Percentiles rank a stretch among this genome's conserved stretches.
These are phyloP conservation scores for Palythoa caribaeorum DNA, from an alignment of 92 coral and sea anemone species.

Conservation along the genomic window DNA sequence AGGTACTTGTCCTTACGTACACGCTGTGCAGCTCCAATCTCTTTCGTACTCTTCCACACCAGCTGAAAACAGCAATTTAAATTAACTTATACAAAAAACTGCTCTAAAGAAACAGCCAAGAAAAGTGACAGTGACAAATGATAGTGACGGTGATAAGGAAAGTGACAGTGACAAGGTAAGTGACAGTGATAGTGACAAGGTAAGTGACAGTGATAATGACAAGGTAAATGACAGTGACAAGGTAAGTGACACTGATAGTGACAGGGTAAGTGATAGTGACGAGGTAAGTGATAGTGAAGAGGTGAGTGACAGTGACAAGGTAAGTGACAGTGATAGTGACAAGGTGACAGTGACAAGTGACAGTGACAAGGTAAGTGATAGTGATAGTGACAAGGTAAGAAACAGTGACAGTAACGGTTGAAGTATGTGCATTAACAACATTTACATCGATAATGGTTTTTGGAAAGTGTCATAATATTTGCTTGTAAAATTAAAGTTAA, in stretches of 20 bases:
- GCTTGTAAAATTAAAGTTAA: too few species aligned
- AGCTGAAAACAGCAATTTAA: neutral
- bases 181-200: neutral
- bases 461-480: too few species aligned
- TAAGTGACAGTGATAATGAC: neutral
- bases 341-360: neutral
- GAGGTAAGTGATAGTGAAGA: neutral
- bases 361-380: neutral
- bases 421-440: too few species aligned
- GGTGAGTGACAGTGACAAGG: neutral
- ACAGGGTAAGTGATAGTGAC: neutral
- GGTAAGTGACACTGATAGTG: neutral
- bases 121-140: neutral
- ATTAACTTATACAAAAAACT: too few species aligned
- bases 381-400: neutral
- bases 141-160: neutral
- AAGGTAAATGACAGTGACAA: neutral
- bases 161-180: neutral
- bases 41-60: conserved; percentile 43
- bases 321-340: neutral
- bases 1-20: conserved; percentile 23
- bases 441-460: too few species aligned
- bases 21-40: conserved; percentile 33
- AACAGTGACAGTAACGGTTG: too few species aligned
- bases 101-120: neutral